These are phyloP conservation scores for Abramis brama DNA, from an alignment of 2,113 vertebrate species.

Conservation along the genomic window DNA sequence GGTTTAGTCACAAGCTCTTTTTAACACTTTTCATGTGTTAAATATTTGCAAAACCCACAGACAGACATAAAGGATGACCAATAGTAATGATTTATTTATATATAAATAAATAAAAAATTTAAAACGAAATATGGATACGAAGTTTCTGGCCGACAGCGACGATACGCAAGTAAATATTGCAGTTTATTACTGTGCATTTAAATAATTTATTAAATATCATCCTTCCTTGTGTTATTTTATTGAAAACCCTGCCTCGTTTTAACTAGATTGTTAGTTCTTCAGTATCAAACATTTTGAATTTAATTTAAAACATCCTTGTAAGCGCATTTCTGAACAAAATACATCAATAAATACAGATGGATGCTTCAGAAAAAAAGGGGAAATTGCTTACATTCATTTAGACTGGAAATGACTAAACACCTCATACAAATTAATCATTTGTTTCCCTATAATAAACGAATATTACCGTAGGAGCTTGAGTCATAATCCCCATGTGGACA, in stretches of 20 bases:
- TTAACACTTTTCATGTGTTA: no score
- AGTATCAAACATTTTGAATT: background rate
- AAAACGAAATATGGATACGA: no score
- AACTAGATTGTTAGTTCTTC: background rate
- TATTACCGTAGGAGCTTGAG: constrained; percentile 87
- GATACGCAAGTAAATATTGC: background rate
- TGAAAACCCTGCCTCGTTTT: background rate
- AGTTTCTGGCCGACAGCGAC: no score
- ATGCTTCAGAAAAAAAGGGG: background rate
- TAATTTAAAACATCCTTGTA: no score
- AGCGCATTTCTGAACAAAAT: background rate
- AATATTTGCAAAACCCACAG: no score
- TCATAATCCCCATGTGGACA: constrained; percentile 97
- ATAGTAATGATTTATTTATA: no score
- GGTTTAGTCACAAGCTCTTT: no score
- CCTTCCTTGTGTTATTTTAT: background rate
- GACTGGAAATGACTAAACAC: background rate
- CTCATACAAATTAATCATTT: background rate
- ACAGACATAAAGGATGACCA: no score
- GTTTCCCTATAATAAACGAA: background rate
- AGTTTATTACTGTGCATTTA: background rate
- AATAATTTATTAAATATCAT: background rate
- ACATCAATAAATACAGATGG: background rate
- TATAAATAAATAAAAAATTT: no score
- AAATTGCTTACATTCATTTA: background rate